Percentiles rank a stretch among this genome's conserved stretches.
phyloP scores from a whole-genome alignment of 1,140 invertebrate genomes.

The Drosophila nigromelanica region DNA sequence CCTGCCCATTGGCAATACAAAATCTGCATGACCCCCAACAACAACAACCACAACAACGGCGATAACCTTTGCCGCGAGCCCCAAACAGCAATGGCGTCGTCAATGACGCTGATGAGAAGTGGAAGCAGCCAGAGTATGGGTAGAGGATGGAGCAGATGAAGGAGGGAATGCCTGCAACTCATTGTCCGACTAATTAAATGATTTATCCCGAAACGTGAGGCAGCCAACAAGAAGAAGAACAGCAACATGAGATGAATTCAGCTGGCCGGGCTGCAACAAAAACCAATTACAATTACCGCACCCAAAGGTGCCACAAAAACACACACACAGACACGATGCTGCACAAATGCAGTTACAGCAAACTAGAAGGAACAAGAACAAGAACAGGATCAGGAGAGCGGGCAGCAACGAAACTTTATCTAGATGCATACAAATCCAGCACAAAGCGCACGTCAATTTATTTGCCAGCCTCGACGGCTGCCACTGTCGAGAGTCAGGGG shows the following conservation, averaged over 20 bases:
- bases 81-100: conserved; percentile 52
- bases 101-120: background rate
- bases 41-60: conserved; percentile 33
- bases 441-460: conserved; percentile 81
- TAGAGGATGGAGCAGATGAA: conserved; percentile 1
- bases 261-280: conserved; percentile 51
- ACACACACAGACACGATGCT: conserved; percentile 27
- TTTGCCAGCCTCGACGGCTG: conserved; percentile 61
- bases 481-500: background rate
- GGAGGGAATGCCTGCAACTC: conserved; percentile 45
- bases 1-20: conserved; percentile 21
- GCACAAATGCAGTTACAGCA: conserved; percentile 36
- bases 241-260: conserved; percentile 31
- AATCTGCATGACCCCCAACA: conserved; percentile 24
- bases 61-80: conserved; percentile 64
- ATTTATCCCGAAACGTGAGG: conserved; percentile 80
- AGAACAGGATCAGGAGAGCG: conserved; percentile 41
- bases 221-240: conserved; percentile 49
- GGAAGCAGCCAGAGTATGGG: background rate
- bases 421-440: conserved; percentile 81
- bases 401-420: conserved; percentile 63
- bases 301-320: conserved; percentile 79
- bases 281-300: conserved; percentile 83
- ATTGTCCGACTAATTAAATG: conserved; percentile 82
- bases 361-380: conserved; percentile 15